phyloP scores from a whole-genome alignment of 2,797 vertebrate genomes.

The Molossus alvarezi region DNA sequence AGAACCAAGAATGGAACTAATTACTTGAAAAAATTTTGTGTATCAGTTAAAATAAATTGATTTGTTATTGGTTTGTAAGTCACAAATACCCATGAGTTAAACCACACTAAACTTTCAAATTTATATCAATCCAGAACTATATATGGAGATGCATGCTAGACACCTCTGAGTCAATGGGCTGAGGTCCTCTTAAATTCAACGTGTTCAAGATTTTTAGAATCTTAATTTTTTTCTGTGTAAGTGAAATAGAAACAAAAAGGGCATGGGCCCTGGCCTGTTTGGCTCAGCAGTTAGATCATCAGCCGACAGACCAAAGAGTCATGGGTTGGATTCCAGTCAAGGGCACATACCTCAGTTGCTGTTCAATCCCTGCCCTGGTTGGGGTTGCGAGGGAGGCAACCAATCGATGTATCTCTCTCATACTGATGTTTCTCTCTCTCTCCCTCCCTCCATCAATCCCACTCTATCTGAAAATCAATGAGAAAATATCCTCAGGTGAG shows the following conservation, averaged over 20 bases:
- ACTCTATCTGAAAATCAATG: too few species aligned
- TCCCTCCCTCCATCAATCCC: too few species aligned
- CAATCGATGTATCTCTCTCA: too few species aligned
- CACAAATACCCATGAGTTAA: neutral
- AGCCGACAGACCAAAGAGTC: too few species aligned
- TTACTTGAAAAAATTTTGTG: neutral
- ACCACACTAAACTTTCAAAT: neutral
- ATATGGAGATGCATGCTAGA: neutral
- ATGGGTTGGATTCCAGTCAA: too few species aligned
- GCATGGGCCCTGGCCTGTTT: too few species aligned
- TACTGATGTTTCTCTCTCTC: too few species aligned
- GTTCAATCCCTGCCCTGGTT: too few species aligned
- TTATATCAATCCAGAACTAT: neutral
- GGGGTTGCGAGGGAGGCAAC: too few species aligned
- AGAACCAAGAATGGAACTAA: constrained; percentile 1
- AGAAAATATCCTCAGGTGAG: too few species aligned
- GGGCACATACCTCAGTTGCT: too few species aligned
- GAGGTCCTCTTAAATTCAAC: neutral
- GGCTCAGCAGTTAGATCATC: too few species aligned
- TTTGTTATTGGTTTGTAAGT: constrained; percentile 35
- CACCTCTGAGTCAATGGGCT: fast-evolving
- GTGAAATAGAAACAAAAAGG: neutral
- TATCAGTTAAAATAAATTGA: constrained; percentile 11
- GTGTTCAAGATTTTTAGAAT: neutral
- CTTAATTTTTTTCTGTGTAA: neutral